phyloP scores from a whole-genome alignment of 2,113 vertebrate species.

The Podocnemis expansa region DNA sequence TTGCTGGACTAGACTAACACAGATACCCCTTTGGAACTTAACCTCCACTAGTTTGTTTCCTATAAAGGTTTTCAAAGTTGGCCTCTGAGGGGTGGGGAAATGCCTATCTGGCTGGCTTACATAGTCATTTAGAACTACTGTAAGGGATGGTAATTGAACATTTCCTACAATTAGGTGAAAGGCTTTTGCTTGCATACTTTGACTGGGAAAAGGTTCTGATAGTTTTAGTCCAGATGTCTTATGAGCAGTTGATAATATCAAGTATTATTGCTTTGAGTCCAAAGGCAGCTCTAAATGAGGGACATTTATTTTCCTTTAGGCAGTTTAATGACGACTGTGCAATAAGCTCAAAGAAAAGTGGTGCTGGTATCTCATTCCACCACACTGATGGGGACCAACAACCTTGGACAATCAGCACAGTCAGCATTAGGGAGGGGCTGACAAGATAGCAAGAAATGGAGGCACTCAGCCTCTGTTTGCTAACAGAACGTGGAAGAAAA shows the following conservation, averaged over 20 bases:
- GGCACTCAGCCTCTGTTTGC: background rate
- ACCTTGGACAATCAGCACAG: background rate
- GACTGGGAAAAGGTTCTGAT: background rate
- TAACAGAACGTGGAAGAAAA: background rate
- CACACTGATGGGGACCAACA: background rate
- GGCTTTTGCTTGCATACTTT: background rate
- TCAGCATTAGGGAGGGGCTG: background rate
- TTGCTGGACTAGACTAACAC: too few species aligned
- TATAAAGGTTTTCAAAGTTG: background rate
- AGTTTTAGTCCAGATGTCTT: background rate
- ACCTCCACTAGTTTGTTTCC: background rate
- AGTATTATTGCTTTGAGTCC: background rate
- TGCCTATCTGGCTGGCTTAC: background rate
- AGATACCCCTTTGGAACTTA: too few species aligned
- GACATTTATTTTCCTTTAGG: background rate
- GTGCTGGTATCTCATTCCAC: background rate
- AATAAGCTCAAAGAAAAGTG: background rate
- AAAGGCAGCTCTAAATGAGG: background rate
- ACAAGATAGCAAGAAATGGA: background rate
- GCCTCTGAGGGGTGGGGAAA: background rate
- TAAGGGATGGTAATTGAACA: background rate
- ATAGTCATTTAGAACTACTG: background rate
- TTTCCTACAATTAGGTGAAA: background rate
- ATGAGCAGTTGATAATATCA: fast-evolving
- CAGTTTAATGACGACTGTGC: background rate